Base-by-base conservation (phyloP, 2,888 invertebrate species). In the Corbicula japonica region DNA sequence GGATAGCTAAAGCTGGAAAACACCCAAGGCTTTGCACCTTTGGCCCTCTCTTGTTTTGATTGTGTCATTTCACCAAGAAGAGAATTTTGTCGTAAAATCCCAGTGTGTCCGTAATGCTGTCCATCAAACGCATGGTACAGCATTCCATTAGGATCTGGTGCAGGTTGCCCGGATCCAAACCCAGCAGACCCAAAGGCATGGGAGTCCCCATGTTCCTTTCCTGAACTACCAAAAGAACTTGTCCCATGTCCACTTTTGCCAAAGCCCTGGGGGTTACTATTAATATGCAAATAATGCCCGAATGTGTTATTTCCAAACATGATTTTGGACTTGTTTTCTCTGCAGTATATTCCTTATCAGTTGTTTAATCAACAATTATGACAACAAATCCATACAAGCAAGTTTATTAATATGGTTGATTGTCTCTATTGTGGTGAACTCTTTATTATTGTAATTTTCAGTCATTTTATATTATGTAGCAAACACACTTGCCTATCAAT, bases 221-320 rank as follows among this genome's bases (percentile, higher is more conserved):
- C 54, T 15, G 41, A 46, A 21, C 2, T 8, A n/a, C 60, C 58
- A 41, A 60, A 60, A 26, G 34, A 34, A 21, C 66, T 60, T 21
- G 35, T 62, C 28, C 32, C 41, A 21, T 38, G 35, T 21, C 52
- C 35, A 18, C 63, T n/a, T 18, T 48, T 38, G 1, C 73, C 73
- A 56, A 73, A 73, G 35, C 60, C 71, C 23, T 48, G 48, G 32
- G 44, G 41, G 34, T 28, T 30, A 30, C 28, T 21, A 15, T 62
- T 6, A 21, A 54, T 26, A 28, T 66, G 62, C 65, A 79, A 26
- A 48, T 79, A 58, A 44, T 80, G 80, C 12, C 83, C 83, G 61
- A 79, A 83, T 76, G 79, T 83, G 50, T 70, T 70, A 62, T 83
- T 83, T 4, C 82, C 82, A 38, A 83, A 50, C 52, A 54, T 54